Evolutionary conservation across 2,113 vertebrate genomes (phyloP).

Genomic region (Etheostoma cragini): DNA sequence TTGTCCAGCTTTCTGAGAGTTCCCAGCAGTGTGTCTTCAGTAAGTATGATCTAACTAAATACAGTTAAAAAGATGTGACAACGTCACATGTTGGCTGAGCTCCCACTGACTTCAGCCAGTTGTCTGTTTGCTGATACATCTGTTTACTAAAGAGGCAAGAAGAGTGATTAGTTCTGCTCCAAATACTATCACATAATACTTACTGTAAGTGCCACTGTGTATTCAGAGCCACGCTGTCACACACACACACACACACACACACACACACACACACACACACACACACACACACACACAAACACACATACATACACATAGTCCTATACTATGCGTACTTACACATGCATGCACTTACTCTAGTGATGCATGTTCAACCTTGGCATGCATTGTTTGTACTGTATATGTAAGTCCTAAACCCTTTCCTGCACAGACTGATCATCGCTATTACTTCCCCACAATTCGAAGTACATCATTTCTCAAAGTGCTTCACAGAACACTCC

Average conservation of each 20-base stretch:
- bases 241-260: constrained; percentile 5
- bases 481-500: background rate
- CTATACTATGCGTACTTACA: too few species aligned
- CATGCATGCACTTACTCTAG: background rate
- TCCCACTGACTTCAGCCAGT: background rate
- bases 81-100: constrained; percentile 19
- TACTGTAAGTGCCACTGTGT: constrained; percentile 32
- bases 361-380: background rate
- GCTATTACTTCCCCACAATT: constrained; percentile 22
- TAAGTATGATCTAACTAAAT: background rate
- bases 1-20: background rate
- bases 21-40: background rate
- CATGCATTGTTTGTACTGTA: too few species aligned
- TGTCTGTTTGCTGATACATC: constrained; percentile 38
- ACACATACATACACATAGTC: background rate
- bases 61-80: background rate
- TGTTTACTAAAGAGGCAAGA: constrained; percentile 45
- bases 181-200: constrained; percentile 60
- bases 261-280: background rate
- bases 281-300: constrained; percentile 4
- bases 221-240: constrained; percentile 2
- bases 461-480: background rate
- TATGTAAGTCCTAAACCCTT: background rate
- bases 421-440: background rate
- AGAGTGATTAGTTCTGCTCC: constrained; percentile 74